phyloP scores from a whole-genome alignment of 2,888 invertebrate genomes.

The Zhuqinia jingwanae region DNA sequence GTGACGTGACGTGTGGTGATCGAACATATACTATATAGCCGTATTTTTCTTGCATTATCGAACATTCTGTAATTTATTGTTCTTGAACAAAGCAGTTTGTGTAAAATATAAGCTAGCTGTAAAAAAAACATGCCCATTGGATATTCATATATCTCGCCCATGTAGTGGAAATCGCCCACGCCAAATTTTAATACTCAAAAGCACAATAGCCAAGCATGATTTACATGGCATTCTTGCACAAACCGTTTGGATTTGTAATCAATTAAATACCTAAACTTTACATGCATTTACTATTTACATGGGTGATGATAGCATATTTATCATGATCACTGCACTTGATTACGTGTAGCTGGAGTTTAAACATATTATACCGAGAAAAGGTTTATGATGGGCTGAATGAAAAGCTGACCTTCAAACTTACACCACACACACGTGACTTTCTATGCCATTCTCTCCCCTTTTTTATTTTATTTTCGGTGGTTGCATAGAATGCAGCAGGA shows the following conservation, averaged over 20 bases:
- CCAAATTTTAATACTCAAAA: background rate
- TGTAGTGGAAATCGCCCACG: background rate
- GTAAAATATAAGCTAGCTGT: too few relatives aligned
- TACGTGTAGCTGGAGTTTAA: too few relatives aligned
- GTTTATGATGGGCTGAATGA: too few relatives aligned
- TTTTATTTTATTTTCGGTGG: background rate
- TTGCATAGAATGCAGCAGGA: background rate
- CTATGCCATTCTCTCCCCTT: too few relatives aligned
- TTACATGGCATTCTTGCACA: background rate
- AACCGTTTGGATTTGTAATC: background rate
- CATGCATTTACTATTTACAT: too few relatives aligned
- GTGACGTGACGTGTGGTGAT: background rate
- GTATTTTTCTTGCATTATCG: background rate
- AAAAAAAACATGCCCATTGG: background rate
- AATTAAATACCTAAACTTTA: constrained; percentile 1
- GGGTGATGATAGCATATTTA: background rate
- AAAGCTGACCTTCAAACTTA: too few relatives aligned
- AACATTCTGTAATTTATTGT: background rate
- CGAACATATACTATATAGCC: too few relatives aligned
- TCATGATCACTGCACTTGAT: background rate
- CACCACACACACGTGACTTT: too few relatives aligned
- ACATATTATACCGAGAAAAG: too few relatives aligned
- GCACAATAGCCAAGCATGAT: too few relatives aligned
- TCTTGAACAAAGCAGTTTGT: background rate
- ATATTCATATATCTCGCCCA: too few relatives aligned